Base-by-base conservation (phyloP, 2,888 invertebrate species). In the Adelphocoris suturalis region DNA sequence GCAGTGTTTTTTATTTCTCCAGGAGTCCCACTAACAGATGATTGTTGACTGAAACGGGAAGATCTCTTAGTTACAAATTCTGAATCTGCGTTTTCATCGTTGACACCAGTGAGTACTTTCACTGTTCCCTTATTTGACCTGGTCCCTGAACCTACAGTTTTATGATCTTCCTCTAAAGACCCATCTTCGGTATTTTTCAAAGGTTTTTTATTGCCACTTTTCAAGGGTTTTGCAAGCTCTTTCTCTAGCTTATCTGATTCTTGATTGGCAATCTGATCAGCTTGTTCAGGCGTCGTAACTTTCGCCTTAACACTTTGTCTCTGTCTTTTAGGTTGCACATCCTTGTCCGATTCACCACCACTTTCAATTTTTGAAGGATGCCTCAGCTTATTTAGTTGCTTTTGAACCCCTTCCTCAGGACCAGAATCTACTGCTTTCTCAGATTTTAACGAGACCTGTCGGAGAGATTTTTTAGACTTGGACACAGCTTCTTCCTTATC, bases 301-400 rank as follows among this genome's bases (percentile, higher is more conserved):
- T 27, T 27, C 5, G 23, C 68, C 57, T 57, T 57, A 2, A n/a
- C n/a, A n/a, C 57, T n/a, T 23, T 23, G 68, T 23, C 23, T 68
- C 68, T 23, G 23, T 13, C 68, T 68, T 52, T 82, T 82, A 0
- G 82, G 82, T 23, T 82, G 47, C n/a, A 27, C 57, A 16, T 85
- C 85, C 57, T 61, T 61, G n/a, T 85, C 85, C 0, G 85, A 85
- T 61, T 85, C 85, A 16, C 46, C 61, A 3, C 61, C 85, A 61
- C 55, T 82, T 82, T 82, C 85, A n/a, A 37, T 14, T 57, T 57
- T 85, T 12, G 28, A 48, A 5, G 78, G 0, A 13, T 88, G 52
- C 13, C 52, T 88, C 78, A 76, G 19, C 52, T 78, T 88, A 46
- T 68, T 68, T 12, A 68, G 68, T 23, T 23, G 68, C 9, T n/a